Percentiles rank a stretch among this genome's conserved stretches.
Evolutionary conservation across 2,888 invertebrate genomes (phyloP).

Genomic region (Xestia sexstrigata): DNA sequence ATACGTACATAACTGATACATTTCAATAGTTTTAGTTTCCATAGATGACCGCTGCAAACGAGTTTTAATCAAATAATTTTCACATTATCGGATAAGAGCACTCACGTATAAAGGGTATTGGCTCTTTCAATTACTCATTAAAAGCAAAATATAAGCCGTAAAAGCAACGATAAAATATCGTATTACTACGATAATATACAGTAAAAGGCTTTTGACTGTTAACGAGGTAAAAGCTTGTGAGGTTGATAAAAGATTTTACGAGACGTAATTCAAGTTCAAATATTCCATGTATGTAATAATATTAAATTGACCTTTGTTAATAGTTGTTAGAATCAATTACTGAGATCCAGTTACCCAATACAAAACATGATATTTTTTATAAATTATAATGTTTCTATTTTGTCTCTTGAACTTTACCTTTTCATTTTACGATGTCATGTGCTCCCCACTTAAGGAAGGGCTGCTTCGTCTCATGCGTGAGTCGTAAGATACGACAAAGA

Average conservation of each 20-base stretch:
- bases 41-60: neutral
- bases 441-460: constrained; percentile 16
- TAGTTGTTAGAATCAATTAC: neutral
- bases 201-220: constrained; percentile 50
- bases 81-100: neutral
- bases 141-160: constrained; percentile 30
- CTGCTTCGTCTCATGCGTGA: constrained; percentile 23
- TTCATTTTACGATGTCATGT: constrained; percentile 39
- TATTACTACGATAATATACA: constrained; percentile 35
- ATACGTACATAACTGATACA: neutral
- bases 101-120: neutral
- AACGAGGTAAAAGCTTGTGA: constrained; percentile 46
- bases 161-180: constrained; percentile 28
- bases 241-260: constrained; percentile 46
- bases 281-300: constrained; percentile 21
- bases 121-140: neutral
- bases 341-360: neutral
- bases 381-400: neutral
- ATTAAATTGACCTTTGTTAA: constrained; percentile 20
- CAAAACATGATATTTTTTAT: neutral
- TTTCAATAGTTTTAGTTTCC: neutral
- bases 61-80: neutral
- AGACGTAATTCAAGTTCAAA: constrained; percentile 47
- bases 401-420: constrained; percentile 7
- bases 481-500: constrained; percentile 44